These are phyloP conservation scores for Nothocercus nigrocapillus DNA, from an alignment of 2,113 vertebrate genomes.

Conservation along the genomic window DNA sequence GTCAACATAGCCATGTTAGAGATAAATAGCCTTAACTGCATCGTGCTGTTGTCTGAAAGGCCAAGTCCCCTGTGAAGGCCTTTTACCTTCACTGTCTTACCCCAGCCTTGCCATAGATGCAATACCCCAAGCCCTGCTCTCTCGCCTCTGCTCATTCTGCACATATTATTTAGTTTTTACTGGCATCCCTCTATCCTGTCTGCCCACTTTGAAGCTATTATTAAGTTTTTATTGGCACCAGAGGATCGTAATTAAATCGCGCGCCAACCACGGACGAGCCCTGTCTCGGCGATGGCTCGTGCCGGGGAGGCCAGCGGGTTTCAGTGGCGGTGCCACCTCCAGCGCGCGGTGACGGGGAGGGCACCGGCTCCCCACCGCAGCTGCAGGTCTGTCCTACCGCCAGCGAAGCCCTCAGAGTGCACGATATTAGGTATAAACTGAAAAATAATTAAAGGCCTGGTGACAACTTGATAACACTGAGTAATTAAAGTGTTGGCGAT, in stretches of 20 bases:
- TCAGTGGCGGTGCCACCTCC: slow-evolving; percentile 50
- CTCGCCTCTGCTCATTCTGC: slow-evolving; percentile 40
- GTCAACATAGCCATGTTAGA: rapidly evolving
- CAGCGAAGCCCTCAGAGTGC: slow-evolving; percentile 13
- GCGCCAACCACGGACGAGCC: not conserved
- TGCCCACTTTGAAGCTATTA: slow-evolving; percentile 40
- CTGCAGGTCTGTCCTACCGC: slow-evolving; percentile 29
- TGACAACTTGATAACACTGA: slow-evolving; percentile 43
- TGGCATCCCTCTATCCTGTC: slow-evolving; percentile 15
- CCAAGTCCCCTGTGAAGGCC: not conserved
- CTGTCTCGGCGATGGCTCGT: not conserved
- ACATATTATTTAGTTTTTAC: slow-evolving; percentile 44
- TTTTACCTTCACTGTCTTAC: not conserved
- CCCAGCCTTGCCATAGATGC: not conserved
- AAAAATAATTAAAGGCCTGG: slow-evolving; percentile 63
- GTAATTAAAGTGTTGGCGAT: slow-evolving; percentile 38
- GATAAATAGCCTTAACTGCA: not conserved
- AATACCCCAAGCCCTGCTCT: not conserved
- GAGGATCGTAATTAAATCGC: slow-evolving; percentile 42
- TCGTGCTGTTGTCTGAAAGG: rapidly evolving
- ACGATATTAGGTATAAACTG: slow-evolving; percentile 49
- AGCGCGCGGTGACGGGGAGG: slow-evolving; percentile 28
- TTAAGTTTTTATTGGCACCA: slow-evolving; percentile 35
- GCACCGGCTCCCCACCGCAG: slow-evolving; percentile 10
- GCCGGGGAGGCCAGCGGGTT: not conserved